Base-by-base conservation (phyloP, 2,888 invertebrate species). In the Ormyrus thymus region DNA sequence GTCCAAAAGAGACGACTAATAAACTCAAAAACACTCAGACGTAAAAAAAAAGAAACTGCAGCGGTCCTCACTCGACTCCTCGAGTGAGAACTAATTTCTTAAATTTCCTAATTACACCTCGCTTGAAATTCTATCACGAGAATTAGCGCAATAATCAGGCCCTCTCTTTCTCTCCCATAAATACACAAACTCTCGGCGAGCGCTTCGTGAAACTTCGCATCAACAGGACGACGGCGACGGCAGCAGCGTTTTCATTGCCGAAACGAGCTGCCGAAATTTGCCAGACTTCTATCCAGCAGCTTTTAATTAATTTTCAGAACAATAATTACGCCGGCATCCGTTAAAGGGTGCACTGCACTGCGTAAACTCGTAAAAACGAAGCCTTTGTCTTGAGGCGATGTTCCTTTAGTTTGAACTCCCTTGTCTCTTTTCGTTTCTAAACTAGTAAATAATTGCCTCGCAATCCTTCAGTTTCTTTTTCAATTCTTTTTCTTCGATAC, bases 91-190 rank as follows among this genome's bases (percentile, higher is more conserved):
- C 68, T 78, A 73, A 78, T 78, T 78, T 62, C 78, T 78, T 78
- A 68, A 66, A 68, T 78, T 75, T 62, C 55, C 68, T 73, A 78
- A 73, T 78, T 78, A 72, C 62, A 50, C 11, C 78, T 48, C 68
- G 72, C 55, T 68, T 50, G 51, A 56, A 73, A 71, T 77, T 71
- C 59, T 53, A 61, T 13, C 43, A 6, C 45, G 13, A 45, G 62
- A 73, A 68, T 76, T 69, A 76, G 15, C 15, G 46, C 61, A 58
- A 46, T 59, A 51, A 51, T 58, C 69, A 55, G 62, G 13, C 65
- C 7, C 64, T 29, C 15, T 11, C 45, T 43, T 45, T 15, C 29
- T 29, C 62, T 62, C 68, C 29, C 46, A 6, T 51, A 13, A n/a
- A 51, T 68, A 70, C 50, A 45, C 66, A 29, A 50, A 61, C 29